Percentiles rank a stretch among this genome's conserved stretches.
Evolutionary conservation across 2,113 vertebrate species (phyloP).

Genomic region (Sinocyclocheilus anshuiensis): DNA sequence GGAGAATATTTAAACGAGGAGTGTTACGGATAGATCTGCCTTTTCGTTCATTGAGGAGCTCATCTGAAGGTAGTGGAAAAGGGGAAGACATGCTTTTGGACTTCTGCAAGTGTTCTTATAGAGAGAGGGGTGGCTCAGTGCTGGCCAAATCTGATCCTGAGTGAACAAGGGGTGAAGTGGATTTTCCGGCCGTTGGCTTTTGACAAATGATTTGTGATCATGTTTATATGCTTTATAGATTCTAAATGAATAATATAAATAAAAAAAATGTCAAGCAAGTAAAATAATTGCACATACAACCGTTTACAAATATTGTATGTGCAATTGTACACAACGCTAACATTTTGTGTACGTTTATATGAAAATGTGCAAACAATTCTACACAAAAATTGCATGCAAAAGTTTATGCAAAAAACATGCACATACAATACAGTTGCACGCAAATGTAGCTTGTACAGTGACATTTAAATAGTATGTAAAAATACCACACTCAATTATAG

Average conservation of each 20-base stretch:
- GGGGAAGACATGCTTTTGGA: conserved; percentile 49
- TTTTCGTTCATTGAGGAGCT: conserved; percentile 73
- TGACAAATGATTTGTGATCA: background rate
- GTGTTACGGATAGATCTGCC: conserved; percentile 78
- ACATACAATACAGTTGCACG: background rate
- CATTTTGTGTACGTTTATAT: background rate
- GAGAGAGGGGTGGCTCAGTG: background rate
- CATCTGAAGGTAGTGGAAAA: conserved; percentile 37
- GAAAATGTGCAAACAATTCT: background rate
- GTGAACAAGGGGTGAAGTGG: background rate
- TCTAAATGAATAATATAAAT: background rate
- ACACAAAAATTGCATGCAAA: background rate
- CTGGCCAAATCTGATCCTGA: background rate
- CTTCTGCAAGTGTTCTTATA: conserved; percentile 40
- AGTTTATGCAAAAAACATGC: background rate
- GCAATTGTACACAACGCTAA: too few species aligned
- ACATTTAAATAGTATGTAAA: background rate
- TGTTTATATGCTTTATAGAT: background rate
- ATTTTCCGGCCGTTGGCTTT: conserved; percentile 19
- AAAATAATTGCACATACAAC: background rate
- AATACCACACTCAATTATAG: background rate
- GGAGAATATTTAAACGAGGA: conserved; percentile 78
- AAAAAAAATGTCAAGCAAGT: background rate
- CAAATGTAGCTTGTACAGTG: background rate
- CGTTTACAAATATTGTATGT: background rate